These are phyloP conservation scores for Holotrichia oblita DNA, from an alignment of 1,140 invertebrate species.

Conservation along the genomic window DNA sequence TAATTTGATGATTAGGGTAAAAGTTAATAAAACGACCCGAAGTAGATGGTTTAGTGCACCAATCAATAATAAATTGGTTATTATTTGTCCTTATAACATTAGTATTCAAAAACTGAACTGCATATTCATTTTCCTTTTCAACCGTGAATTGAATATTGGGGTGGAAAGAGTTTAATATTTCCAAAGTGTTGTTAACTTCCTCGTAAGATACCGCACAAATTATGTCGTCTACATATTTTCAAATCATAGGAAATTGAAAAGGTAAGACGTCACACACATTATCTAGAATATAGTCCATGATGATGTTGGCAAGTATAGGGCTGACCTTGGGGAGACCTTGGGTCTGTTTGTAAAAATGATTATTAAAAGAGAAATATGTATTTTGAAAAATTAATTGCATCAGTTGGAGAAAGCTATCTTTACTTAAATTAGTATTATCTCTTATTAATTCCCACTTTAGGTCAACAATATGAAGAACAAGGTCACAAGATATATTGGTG, in stretches of 20 bases:
- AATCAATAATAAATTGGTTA: neutral
- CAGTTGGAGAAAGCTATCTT: too few relatives aligned
- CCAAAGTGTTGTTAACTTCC: neutral
- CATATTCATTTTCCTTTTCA: neutral
- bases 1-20: constrained; percentile 20
- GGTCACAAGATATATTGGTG: neutral
- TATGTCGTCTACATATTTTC: neutral
- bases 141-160: constrained; percentile 25
- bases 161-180: neutral
- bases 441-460: constrained; percentile 1
- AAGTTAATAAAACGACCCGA: constrained; percentile 26
- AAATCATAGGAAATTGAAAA: neutral
- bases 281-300: constrained; percentile 19
- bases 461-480: neutral
- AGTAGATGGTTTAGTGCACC: constrained; percentile 24
- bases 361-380: neutral
- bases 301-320: constrained; percentile 8
- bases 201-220: neutral
- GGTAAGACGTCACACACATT: neutral
- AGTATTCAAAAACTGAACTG: constrained; percentile 16
- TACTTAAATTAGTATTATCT: neutral
- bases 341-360: too few relatives aligned
- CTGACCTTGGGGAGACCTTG: neutral
- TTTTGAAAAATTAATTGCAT: constrained; percentile 4
- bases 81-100: neutral